Evolutionary conservation across 1,140 invertebrate genomes (phyloP).

Genomic region (Drosophila micromelanica): DNA sequence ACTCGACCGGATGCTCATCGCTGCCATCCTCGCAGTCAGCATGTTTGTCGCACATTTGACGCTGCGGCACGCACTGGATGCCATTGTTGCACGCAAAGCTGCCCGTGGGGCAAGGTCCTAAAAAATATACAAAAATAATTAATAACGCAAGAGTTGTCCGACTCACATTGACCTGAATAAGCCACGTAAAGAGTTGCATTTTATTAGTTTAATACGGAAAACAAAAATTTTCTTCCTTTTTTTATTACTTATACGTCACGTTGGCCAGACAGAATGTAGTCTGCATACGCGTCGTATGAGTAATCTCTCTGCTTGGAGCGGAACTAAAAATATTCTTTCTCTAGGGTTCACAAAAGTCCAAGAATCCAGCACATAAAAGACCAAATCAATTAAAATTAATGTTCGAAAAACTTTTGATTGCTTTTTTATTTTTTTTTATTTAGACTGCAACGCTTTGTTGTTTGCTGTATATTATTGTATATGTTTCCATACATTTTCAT

Average conservation of each 20-base stretch:
- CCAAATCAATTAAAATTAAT: slow-evolving; percentile 74
- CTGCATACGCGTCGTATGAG: slow-evolving; percentile 43
- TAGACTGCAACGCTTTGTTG: slow-evolving; percentile 28
- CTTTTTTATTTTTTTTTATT: slow-evolving; percentile 25
- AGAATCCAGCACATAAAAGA: slow-evolving; percentile 15
- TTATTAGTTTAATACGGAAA: slow-evolving; percentile 23
- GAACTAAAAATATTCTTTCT: slow-evolving; percentile 18
- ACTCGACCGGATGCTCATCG: slow-evolving; percentile 86
- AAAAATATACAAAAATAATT: slow-evolving; percentile 32
- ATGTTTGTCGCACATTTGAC: slow-evolving; percentile 88
- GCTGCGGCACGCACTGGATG: slow-evolving; percentile 88
- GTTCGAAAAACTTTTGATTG: slow-evolving; percentile 58
- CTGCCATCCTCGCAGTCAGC: slow-evolving; percentile 89
- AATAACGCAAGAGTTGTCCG: slow-evolving; percentile 21
- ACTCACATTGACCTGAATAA: slow-evolving; percentile 29
- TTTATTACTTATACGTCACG: slow-evolving; percentile 33
- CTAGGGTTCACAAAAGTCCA: slow-evolving; percentile 20
- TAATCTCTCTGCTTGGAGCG: slow-evolving; percentile 38
- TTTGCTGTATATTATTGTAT: slow-evolving; percentile 39
- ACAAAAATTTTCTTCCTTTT: slow-evolving; percentile 9
- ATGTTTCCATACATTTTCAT: slow-evolving; percentile 27
- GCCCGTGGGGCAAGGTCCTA: slow-evolving; percentile 86
- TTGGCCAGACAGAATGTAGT: not conserved
- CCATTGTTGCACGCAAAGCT: slow-evolving; percentile 89
- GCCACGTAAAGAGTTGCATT: slow-evolving; percentile 20